These are phyloP conservation scores for Erythrocercus mccallii DNA, from an alignment of 2,113 vertebrate species.

Conservation along the genomic window DNA sequence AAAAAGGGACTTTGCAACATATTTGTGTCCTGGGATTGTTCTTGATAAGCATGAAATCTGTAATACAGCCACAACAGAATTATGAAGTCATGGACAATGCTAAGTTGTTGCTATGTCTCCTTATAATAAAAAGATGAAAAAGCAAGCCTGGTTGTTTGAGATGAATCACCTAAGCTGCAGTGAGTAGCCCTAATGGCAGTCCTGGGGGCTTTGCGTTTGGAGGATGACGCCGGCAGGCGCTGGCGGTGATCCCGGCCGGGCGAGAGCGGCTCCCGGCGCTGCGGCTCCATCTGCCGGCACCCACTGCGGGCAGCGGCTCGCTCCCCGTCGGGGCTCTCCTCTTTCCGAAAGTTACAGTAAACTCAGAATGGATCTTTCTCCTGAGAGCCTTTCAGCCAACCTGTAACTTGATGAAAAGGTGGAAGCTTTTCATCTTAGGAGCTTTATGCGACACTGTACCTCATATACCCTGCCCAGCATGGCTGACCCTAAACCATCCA, in stretches of 20 bases:
- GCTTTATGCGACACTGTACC: neutral
- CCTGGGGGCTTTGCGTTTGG: neutral
- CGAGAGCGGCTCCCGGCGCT: neutral
- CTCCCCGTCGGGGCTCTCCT: neutral
- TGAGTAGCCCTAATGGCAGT: fast-evolving
- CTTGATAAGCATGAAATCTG: neutral
- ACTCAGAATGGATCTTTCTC: neutral
- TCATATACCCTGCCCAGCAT: neutral
- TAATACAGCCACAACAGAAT: neutral
- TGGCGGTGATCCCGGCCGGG: fast-evolving
- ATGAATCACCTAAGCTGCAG: neutral
- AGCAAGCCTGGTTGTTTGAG: neutral
- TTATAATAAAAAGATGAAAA: neutral
- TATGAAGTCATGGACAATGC: fast-evolving
- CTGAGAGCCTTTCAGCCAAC: neutral
- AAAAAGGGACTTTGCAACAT: neutral
- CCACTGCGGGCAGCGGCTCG: neutral
- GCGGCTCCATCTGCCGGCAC: slow-evolving; percentile 33
- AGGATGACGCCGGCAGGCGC: fast-evolving
- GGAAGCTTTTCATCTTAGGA: neutral
- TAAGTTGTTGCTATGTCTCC: neutral
- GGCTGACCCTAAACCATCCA: neutral
- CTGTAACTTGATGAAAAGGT: neutral
- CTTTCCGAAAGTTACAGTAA: fast-evolving
- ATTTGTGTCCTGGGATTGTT: neutral